A percentile compares a stretch with the other conserved stretches of the same genome.
These are phyloP conservation scores for Lipophrys pholis DNA, from an alignment of 2,113 vertebrate genomes.

Conservation along the genomic window DNA sequence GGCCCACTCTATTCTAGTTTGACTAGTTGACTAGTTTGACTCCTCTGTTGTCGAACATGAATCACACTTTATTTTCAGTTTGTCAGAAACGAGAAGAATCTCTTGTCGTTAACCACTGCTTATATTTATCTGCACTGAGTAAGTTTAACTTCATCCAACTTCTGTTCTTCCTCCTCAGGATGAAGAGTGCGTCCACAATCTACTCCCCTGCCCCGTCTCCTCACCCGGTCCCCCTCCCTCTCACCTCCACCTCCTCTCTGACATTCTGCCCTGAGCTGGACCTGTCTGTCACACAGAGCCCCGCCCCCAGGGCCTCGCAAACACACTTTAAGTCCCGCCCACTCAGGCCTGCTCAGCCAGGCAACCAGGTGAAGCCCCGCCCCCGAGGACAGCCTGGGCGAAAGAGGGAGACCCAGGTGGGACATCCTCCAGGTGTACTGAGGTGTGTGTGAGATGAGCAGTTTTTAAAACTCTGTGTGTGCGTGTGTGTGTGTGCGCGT, in stretches of 20 bases:
- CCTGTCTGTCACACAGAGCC: constrained; percentile 41
- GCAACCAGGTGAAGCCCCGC: not conserved
- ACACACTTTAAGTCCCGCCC: not conserved
- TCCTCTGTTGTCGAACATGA: too few relatives aligned
- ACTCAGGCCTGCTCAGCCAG: not conserved
- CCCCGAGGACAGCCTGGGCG: not conserved
- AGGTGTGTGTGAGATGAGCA: too few relatives aligned
- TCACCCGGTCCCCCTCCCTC: not conserved
- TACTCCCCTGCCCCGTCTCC: constrained; percentile 36
- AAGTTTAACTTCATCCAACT: too few relatives aligned
- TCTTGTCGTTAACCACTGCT: too few relatives aligned
- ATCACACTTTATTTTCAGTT: too few relatives aligned
- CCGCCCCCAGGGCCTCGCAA: not conserved
- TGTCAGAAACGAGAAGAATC: too few relatives aligned
- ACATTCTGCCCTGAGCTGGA: constrained; percentile 56
- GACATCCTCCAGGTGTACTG: not conserved
- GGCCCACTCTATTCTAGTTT: too few relatives aligned
- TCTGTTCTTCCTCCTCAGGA: constrained; percentile 23
- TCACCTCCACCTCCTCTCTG: constrained; percentile 13
- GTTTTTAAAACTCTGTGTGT: too few relatives aligned
- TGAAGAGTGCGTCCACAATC: constrained; percentile 23
- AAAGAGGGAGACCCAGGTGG: constrained; percentile 38
- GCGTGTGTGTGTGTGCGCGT: too few relatives aligned
- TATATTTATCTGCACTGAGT: too few relatives aligned
- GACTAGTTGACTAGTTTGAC: too few relatives aligned